Percentiles rank a stretch among this genome's conserved stretches.
phyloP scores from a whole-genome alignment of 2,797 vertebrate genomes.

The Microchirus variegatus region DNA sequence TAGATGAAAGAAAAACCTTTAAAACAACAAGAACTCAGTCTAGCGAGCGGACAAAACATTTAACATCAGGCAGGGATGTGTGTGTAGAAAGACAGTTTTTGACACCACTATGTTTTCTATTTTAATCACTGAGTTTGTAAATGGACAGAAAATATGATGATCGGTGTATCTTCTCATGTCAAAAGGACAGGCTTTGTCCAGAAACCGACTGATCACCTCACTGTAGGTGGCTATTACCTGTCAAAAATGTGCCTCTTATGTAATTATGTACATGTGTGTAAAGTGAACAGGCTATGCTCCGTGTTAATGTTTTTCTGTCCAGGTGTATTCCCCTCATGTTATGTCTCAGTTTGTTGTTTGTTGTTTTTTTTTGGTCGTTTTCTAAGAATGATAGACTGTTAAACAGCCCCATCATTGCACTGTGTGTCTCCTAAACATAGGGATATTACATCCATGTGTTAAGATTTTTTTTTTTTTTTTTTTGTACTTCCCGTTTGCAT shows the following conservation, averaged over 20 bases:
- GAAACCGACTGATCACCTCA: constrained; percentile 46
- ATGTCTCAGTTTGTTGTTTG: constrained; percentile 24
- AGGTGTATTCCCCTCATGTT: constrained; percentile 25
- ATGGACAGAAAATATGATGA: constrained; percentile 7
- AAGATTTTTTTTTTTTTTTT: constrained; percentile 33
- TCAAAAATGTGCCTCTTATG: constrained; percentile 70
- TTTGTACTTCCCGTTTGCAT: constrained; percentile 65
- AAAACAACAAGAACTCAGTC: background rate
- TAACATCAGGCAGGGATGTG: constrained; percentile 5
- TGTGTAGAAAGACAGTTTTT: constrained; percentile 12
- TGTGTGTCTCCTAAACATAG: constrained; percentile 22
- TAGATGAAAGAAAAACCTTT: constrained; percentile 18
- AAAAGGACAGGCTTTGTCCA: constrained; percentile 29
- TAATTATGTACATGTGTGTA: constrained; percentile 60
- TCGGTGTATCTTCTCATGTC: constrained; percentile 31
- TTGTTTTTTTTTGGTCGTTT: constrained; percentile 34
- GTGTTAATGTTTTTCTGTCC: constrained; percentile 10
- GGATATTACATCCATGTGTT: constrained; percentile 18
- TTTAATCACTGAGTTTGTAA: constrained; percentile 22
- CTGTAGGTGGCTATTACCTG: constrained; percentile 46
- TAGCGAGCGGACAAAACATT: background rate
- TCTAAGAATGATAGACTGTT: constrained; percentile 45
- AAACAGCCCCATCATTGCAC: constrained; percentile 20
- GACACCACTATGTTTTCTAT: constrained; percentile 2
- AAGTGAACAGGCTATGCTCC: constrained; percentile 40